Base-by-base conservation (phyloP, 2,797 vertebrate species). In the Callimico goeldii region DNA sequence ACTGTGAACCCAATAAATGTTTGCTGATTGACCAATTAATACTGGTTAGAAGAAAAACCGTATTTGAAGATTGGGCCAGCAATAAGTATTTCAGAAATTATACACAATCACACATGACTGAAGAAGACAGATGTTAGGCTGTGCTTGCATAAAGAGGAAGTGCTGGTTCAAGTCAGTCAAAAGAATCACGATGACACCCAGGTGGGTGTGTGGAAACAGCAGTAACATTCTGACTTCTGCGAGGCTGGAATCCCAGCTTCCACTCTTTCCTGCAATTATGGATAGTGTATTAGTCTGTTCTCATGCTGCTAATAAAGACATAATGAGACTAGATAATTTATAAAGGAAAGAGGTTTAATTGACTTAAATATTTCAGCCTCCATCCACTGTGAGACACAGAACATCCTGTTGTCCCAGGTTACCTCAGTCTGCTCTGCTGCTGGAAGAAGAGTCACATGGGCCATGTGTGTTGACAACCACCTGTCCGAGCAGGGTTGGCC, bases 21-120 rank as follows among this genome's bases (percentile, higher is more conserved):
- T 93, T 95, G 19, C 26, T 91, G 87, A 61, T 84, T 88, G 88
- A 20, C 39, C 96, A 64, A 94, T 92, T 94, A 94, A 95, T 96
- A 94, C 81, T 93, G 87, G 10, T 41, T 77, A 76, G 17, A 55
- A n/a, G n/a, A 33, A 83, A 95, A 93, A 76, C 33, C 87, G 39
- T 43, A 57, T 77, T 87, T 90, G 76, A 90, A 95, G 94, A 93
- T 36, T 96, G 76, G 22, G n/a, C 39, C 72, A 75, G 50, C 58
- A 87, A 82, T 48, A 67, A 64, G 41, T 81, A 33, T 95, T 88
- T 96, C 4, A 28, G 73, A 76, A 93, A 75, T 67, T 72, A 82
- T 8, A 50, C 33, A 93, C 24, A 94, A 50, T 96, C 57, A 95
- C 12, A 7, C 17, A 19, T 77, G 94, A 95, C 67, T 96, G 83